Evolutionary conservation across 1,140 invertebrate genomes (phyloP).

Genomic region (Heliconius hermathena): DNA sequence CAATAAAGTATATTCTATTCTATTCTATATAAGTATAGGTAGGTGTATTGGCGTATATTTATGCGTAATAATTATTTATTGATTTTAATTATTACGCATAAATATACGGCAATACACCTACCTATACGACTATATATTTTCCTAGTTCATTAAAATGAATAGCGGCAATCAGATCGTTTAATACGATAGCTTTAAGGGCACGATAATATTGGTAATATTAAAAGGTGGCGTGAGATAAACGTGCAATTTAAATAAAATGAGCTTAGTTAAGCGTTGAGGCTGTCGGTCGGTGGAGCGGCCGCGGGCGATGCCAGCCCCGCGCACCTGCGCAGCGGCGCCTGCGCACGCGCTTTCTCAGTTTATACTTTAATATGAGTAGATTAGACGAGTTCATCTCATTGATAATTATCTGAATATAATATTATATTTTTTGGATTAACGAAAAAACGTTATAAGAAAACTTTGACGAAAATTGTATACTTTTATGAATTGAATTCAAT

Average conservation of each 20-base stretch:
- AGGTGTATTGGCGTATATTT: too few species aligned
- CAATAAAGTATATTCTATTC: too few species aligned
- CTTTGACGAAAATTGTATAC: too few species aligned
- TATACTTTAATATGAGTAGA: background rate
- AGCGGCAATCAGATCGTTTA: background rate
- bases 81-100: too few species aligned
- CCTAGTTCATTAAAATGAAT: constrained; percentile 10
- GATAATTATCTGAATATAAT: background rate
- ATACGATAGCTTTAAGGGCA: constrained; percentile 3
- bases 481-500: too few species aligned
- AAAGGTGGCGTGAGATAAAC: constrained; percentile 24
- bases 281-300: constrained; percentile 10
- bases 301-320: constrained; percentile 29
- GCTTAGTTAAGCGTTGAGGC: background rate
- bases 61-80: too few species aligned
- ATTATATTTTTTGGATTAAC: too few species aligned
- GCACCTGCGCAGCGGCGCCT: constrained; percentile 29
- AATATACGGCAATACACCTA: too few species aligned
- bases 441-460: too few species aligned
- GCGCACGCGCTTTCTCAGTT: constrained; percentile 9
- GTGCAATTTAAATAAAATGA: constrained; percentile 21
- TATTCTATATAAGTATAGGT: too few species aligned
- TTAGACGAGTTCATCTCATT: background rate
- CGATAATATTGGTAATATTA: constrained; percentile 14
- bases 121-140: background rate